Evolutionary conservation across 2,113 vertebrate genomes (phyloP).

Genomic region (Odocoileus hemionus): DNA sequence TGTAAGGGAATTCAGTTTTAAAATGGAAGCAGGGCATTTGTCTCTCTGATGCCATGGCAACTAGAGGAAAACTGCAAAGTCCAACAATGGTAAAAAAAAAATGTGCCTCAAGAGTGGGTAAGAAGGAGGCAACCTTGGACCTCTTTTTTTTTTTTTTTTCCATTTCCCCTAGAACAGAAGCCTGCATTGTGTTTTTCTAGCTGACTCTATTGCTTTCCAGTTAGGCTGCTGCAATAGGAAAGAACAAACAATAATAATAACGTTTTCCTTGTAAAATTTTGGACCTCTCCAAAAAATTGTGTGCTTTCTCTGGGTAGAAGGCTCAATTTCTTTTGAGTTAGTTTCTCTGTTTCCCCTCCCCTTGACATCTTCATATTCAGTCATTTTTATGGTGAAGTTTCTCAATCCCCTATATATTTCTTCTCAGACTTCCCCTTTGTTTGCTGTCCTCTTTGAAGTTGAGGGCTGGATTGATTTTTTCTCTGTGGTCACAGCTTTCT

Average conservation of each 20-base stretch:
- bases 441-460: background rate
- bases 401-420: background rate
- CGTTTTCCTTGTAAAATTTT: constrained; percentile 29
- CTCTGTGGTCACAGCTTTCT: background rate
- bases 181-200: constrained; percentile 46
- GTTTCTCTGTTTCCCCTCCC: background rate
- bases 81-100: constrained; percentile 43
- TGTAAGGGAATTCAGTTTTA: constrained; percentile 44
- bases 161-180: constrained; percentile 25
- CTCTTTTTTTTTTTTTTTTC: background rate
- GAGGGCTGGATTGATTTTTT: background rate
- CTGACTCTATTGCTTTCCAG: background rate
- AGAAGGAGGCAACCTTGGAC: constrained; percentile 37
- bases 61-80: constrained; percentile 15
- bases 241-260: constrained; percentile 38
- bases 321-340: background rate
- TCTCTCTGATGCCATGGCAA: constrained; percentile 2
- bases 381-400: background rate
- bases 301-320: background rate
- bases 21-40: constrained; percentile 8
- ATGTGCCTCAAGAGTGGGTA: constrained; percentile 13
- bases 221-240: background rate
- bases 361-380: background rate
- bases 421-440: background rate
- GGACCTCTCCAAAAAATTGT: background rate